Base-by-base conservation (phyloP, 2,797 vertebrate genomes). In the Intellagama lesueurii region DNA sequence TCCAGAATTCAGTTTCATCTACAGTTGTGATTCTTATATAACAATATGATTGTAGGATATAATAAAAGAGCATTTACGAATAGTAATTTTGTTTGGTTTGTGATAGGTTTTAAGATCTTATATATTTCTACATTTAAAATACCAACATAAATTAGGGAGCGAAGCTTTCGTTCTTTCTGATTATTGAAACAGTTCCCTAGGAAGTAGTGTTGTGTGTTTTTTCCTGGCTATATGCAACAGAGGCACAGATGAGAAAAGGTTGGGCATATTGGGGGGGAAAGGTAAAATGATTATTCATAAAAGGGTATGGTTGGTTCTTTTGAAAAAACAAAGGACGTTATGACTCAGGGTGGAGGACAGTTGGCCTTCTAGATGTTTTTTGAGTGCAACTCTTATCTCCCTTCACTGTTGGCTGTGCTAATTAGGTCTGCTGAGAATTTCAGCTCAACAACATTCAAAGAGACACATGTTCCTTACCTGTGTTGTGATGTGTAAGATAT, bases 11-110 rank as follows among this genome's bases (percentile, higher is more conserved):
- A 64, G 24, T 68, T 85, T 66, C n/a, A 75, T 32, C 87, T 44
- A 68, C 40, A 85, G 17, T 79, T 9, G 14, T 12, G 66, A 12
- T 16, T 82, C 64, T 88, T 81, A 16, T 85, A 88, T 81, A 56
- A 24, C 17, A n/a, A 3, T 0, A 64, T 81, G 6, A 0, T 60
- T 85, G 47, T n/a, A 52, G 89, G 22, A 28, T 94, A 93, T 90
- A 93, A 94, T 94, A 91, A 87, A 84, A 87, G 73, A 76, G 32
- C 32, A 0, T 92, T 92, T 89, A 64, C 0, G 47, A 30, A 56
- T 30, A 72, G 78, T 64, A 44, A n/a, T 47, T 69, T 83, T 52
- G 44, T 40, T 40, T 90, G 19, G 87, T 75, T 6, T 77, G 9
- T 70, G 14, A 40, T 24, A 3, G 2, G 28, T 49, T 11, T n/a